Evolutionary conservation across 2,113 vertebrate genomes (phyloP).

Genomic region (Amphiprion percula): DNA sequence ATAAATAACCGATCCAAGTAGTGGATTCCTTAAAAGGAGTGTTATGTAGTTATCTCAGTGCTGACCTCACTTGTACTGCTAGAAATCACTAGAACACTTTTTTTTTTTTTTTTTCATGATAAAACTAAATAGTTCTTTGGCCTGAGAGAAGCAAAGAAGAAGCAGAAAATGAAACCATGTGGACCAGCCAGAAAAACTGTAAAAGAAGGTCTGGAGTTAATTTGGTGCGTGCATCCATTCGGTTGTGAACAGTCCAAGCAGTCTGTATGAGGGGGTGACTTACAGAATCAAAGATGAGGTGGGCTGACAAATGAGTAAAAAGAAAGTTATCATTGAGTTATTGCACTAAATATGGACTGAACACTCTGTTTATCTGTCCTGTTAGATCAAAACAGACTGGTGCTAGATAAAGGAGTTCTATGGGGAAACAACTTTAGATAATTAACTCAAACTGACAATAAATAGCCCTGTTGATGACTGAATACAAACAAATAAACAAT

Average conservation of each 20-base stretch:
- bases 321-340: no score
- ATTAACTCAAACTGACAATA: background rate
- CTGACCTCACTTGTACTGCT: background rate
- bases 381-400: background rate
- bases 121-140: conserved; percentile 26
- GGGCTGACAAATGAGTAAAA: no score
- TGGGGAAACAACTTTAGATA: background rate
- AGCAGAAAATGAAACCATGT: background rate
- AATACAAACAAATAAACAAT: no score
- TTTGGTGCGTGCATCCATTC: conserved; percentile 9
- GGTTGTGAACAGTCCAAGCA: background rate
- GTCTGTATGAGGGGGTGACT: background rate
- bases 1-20: background rate
- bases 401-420: background rate
- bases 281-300: no score
- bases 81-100: background rate
- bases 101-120: background rate
- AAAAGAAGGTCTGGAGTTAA: background rate
- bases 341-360: no score
- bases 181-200: no score
- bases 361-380: no score
- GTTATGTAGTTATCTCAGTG: conserved; percentile 6
- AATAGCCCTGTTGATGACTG: background rate
- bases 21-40: background rate
- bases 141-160: conserved; percentile 12